These are phyloP conservation scores for Sebastes minor DNA, from an alignment of 2,797 vertebrate genomes.

Conservation along the genomic window DNA sequence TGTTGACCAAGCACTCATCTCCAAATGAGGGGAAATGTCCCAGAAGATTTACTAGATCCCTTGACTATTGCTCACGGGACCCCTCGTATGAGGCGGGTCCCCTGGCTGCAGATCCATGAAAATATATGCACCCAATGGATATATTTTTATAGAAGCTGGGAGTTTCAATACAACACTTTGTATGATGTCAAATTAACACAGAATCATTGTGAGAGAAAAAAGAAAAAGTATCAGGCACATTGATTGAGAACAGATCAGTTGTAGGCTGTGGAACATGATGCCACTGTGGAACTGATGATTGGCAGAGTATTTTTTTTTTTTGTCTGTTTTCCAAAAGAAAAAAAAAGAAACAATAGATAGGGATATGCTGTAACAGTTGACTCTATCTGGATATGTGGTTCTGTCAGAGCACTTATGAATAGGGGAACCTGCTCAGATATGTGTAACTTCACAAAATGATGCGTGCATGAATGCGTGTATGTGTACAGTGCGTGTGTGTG, in stretches of 20 bases:
- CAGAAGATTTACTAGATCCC: constrained; percentile 66
- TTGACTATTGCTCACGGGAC: constrained; percentile 55
- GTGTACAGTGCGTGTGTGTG: constrained; percentile 60
- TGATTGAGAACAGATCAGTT: constrained; percentile 78
- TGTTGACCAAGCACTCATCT: constrained; percentile 79
- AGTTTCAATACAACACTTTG: constrained; percentile 74
- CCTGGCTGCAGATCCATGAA: constrained; percentile 69
- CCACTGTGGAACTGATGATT: constrained; percentile 69
- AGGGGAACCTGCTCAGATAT: constrained; percentile 80
- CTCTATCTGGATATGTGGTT: constrained; percentile 76
- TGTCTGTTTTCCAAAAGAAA: constrained; percentile 71
- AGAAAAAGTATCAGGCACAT: constrained; percentile 64
- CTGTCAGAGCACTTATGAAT: constrained; percentile 85
- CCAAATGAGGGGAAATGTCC: constrained; percentile 63
- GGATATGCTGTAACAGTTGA: constrained; percentile 72
- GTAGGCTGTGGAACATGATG: constrained; percentile 73
- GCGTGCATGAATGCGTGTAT: constrained; percentile 63
- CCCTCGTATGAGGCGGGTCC: constrained; percentile 59
- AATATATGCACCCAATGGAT: constrained; percentile 80
- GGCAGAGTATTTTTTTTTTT: constrained; percentile 63
- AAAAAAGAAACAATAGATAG: constrained; percentile 67
- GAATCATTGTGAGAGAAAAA: constrained; percentile 45
- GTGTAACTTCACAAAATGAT: constrained; percentile 79
- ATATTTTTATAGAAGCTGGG: constrained; percentile 82
- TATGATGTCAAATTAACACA: constrained; percentile 71